These are phyloP conservation scores for Pseudanteris insignis DNA, from an alignment of 2,888 invertebrate species.

Conservation along the genomic window DNA sequence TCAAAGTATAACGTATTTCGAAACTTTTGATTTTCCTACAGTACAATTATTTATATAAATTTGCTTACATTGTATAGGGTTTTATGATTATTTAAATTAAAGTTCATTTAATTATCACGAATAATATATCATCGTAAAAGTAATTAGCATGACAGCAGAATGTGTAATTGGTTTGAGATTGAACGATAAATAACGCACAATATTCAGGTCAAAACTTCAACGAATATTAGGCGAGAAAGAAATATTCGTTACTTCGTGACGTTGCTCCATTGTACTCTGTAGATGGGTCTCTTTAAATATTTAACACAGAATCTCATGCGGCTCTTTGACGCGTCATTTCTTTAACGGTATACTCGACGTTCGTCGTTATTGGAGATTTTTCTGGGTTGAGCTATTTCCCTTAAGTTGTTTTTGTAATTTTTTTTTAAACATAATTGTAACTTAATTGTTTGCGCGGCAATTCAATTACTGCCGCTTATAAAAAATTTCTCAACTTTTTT, in stretches of 20 bases:
- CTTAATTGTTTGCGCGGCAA: too few relatives aligned
- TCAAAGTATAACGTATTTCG: too few relatives aligned
- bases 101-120: too few relatives aligned
- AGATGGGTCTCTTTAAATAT: constrained; percentile 61
- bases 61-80: too few relatives aligned
- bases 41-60: too few relatives aligned
- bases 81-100: too few relatives aligned
- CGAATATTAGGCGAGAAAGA: constrained; percentile 44
- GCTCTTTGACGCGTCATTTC: constrained; percentile 41
- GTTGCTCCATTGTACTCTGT: constrained; percentile 56
- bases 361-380: constrained; percentile 40
- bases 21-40: too few relatives aligned
- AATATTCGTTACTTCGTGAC: constrained; percentile 44
- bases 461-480: too few relatives aligned
- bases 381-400: constrained; percentile 33
- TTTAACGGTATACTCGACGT: constrained; percentile 44
- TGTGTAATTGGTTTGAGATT: constrained; percentile 27
- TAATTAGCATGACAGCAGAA: too few relatives aligned
- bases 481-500: constrained; percentile 10
- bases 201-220: constrained; percentile 39
- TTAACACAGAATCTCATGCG: constrained; percentile 56
- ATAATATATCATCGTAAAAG: too few relatives aligned
- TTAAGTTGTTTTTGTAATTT: too few relatives aligned
- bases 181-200: constrained; percentile 24
- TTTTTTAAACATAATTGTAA: too few relatives aligned